Conservation (phyloP, 2,113 vertebrate species). For the Genyomyrus donnyi region DNA sequence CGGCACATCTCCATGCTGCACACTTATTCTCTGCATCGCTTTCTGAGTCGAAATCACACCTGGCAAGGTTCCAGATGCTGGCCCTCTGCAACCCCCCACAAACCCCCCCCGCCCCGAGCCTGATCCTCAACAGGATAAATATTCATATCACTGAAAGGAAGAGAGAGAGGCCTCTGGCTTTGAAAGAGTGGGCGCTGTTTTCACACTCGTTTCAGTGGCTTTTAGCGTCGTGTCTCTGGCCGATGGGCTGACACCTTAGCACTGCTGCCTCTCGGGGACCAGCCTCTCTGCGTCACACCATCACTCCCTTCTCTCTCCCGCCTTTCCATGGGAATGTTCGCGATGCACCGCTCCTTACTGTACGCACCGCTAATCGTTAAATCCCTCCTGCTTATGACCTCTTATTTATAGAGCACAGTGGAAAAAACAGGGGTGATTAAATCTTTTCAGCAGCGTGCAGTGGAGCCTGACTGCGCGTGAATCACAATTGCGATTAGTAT, state of each 20-base stretch:
- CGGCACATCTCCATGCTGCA: not conserved
- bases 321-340: not conserved
- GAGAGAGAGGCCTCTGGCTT: not conserved
- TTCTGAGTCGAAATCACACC: not conserved
- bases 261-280: not conserved
- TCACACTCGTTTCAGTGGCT: not conserved
- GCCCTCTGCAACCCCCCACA: not conserved
- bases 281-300: not conserved
- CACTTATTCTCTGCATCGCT: not conserved
- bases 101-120: not conserved
- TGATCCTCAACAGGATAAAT: constrained; percentile 10
- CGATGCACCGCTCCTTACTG: not conserved
- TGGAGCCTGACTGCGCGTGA: constrained; percentile 1
- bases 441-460: not conserved
- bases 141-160: not conserved
- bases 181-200: not conserved
- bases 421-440: not conserved
- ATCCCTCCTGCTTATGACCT: not conserved
- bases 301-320: not conserved
- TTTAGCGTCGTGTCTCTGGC: not conserved
- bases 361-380: not conserved
- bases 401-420: constrained; percentile 6
- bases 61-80: not conserved
- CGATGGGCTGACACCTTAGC: not conserved
- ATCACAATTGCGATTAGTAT: not conserved